Evolutionary conservation across 1,140 invertebrate species (phyloP), one percentile per base, ranked within the genome.

Genomic region (Drosophila pseudoobscura): DNA sequence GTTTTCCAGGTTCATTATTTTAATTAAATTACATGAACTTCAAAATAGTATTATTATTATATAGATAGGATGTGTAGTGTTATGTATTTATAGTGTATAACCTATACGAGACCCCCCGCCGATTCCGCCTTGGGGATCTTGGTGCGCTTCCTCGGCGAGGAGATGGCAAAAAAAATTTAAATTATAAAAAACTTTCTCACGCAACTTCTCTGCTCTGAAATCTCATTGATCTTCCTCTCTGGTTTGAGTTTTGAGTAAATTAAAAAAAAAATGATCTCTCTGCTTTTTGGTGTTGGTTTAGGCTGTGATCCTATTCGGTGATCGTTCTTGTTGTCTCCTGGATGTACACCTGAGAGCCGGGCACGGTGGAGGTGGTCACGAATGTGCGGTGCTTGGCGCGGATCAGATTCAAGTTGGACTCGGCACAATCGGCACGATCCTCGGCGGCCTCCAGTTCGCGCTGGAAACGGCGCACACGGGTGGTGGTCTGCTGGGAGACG

Each of bases 311-410:
- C 78, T 91, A 91, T 91, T 91, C 90, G 77, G 85, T 87, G 80
- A 91, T 91, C 78, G 90, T 91, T 91, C 90, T 85, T 91, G 89
- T 91, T 74, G 89, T 91, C 77, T 97, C 96, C 93, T 97, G 96
- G 66, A 97, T 96, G 91, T 97, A 94, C 92, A 97, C 97, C 72
- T 97, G 96, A 82, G 96, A 96, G 82, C 96, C 96, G 91, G 96
- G 96, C 77, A 96, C 95, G 58, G 95, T 95, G 85, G 95, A 96
- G 90, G 96, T 96, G 93, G 97, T 98, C 89, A 98, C 97, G 92
- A 97, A 97, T 91, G 96, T 97, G 94, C 97, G 96, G 94, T 98
- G 97, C 94, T 99, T 99, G 93, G 98, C 97, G 77, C 98, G 96
- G 93, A 99, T 98, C 90, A 99, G 93, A 64, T 96, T 96, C 88